Evolutionary conservation across 1,140 invertebrate genomes (phyloP), one percentile per base, ranked within the genome.

Genomic region (Schlechtendalia chinensis): DNA sequence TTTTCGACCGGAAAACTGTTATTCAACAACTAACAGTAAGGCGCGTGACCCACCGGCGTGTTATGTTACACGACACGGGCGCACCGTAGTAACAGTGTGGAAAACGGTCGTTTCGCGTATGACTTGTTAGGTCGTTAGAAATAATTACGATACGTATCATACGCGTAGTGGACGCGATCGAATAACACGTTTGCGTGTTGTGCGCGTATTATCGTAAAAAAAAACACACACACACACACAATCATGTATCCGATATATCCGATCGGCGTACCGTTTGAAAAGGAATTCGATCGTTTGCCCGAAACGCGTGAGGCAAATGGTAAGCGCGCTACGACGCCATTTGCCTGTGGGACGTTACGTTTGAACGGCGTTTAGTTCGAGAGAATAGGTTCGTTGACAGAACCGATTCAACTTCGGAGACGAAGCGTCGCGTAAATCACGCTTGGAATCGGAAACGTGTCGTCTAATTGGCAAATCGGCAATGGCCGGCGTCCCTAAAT

Each of bases 1-100:
- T 61, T 61, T 77, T 61, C 56, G 74, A 59, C 74, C 74, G 74
- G 74, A 79, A 79, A 79, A 58, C 72, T 47, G 12, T 63, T 79
- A 79, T 11, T 56, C 61, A 79, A 79, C 11, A 65, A 39, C 47
- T 50, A 50, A 50, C 11, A 10, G 47, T 19, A 39, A 65, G 53
- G n/a, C n/a, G n/a, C n/a, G n/a, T n/a, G n/a, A n/a, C n/a, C n/a
- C n/a, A n/a, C n/a, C n/a, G n/a, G n/a, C n/a, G n/a, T n/a, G n/a
- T n/a, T n/a, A 45, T 47, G 22, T 22, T 58, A 67, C 16, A 45
- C 6, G 17, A 47, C n/a, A 65, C 6, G 29, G 29, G n/a, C 17
- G 39, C 32, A 12, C 0, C 32, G 1, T 47, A 47, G 39, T 69
- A 47, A 69, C n/a, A 45, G 14, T 47, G 17, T 47, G n/a, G 11